A percentile compares a stretch with the other conserved stretches of the same genome.
Conservation (phyloP, 2,888 invertebrate species). For the Volucella bombylans region DNA sequence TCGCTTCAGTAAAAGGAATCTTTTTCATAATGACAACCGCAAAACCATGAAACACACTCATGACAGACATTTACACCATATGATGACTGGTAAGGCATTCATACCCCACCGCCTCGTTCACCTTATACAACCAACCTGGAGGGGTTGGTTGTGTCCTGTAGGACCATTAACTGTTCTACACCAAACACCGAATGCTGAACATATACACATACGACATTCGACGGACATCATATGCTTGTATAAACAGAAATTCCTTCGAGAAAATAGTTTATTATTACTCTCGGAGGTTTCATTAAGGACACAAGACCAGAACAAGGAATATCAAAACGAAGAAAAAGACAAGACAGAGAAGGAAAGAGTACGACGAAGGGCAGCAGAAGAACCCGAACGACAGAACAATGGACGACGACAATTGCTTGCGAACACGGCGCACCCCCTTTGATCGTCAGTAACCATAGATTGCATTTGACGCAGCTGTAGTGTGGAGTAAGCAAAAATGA, state of each 20-base stretch:
- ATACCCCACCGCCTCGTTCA: conserved; percentile 22
- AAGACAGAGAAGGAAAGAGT: neutral
- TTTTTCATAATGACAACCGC: conserved; percentile 67
- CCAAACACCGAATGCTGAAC: conserved; percentile 19
- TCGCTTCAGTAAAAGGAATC: conserved; percentile 65
- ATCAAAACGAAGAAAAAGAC: neutral
- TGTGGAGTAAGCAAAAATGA: conserved; percentile 6
- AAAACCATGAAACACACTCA: conserved; percentile 72
- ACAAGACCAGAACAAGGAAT: conserved; percentile 14
- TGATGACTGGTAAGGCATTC: conserved; percentile 59
- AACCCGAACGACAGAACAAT: conserved; percentile 40
- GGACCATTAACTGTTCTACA: conserved; percentile 50
- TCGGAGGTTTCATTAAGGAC: conserved; percentile 65
- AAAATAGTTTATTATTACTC: conserved; percentile 67
- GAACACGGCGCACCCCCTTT: conserved; percentile 36
- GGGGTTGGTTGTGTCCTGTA: conserved; percentile 32
- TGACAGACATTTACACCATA: conserved; percentile 63
- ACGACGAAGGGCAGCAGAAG: conserved; percentile 10
- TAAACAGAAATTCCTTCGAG: conserved; percentile 48
- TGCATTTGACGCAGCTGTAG: conserved; percentile 50
- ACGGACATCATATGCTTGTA: conserved; percentile 39
- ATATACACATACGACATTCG: neutral
- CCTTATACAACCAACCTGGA: neutral
- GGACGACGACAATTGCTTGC: conserved; percentile 59
- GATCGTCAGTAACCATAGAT: conserved; percentile 16